These are phyloP conservation scores for Drosophila affinis DNA, from an alignment of 2,888 invertebrate genomes.

Conservation along the genomic window DNA sequence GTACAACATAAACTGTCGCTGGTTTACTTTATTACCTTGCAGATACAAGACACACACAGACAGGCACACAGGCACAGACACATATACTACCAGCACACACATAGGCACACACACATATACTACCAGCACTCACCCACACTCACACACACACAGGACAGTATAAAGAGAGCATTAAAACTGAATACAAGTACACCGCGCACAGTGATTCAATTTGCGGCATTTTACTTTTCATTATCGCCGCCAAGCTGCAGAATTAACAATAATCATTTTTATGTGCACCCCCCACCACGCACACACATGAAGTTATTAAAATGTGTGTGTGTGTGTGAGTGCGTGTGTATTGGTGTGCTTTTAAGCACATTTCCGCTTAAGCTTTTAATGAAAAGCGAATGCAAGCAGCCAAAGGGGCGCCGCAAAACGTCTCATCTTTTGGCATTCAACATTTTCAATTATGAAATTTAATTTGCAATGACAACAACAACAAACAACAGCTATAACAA, in stretches of 20 bases:
- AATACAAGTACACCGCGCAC: slow-evolving; percentile 38
- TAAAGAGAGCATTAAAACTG: slow-evolving; percentile 46
- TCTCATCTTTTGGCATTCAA: not conserved
- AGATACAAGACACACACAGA: not conserved
- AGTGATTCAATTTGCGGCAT: slow-evolving; percentile 65
- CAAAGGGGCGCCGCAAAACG: not conserved
- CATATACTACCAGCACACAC: slow-evolving; percentile 12
- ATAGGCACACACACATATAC: not conserved
- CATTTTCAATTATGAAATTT: slow-evolving; percentile 58
- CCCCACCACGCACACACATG: slow-evolving; percentile 17
- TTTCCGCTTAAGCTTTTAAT: slow-evolving; percentile 57
- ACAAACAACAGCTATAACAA: slow-evolving; percentile 12
- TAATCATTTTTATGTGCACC: slow-evolving; percentile 56
- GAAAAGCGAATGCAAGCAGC: slow-evolving; percentile 47
- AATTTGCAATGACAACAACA: slow-evolving; percentile 48
- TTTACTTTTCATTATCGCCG: slow-evolving; percentile 50
- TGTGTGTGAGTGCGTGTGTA: slow-evolving; percentile 6
- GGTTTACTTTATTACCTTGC: slow-evolving; percentile 34
- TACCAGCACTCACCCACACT: too few species aligned
- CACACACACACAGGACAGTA: not conserved
- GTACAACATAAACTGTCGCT: slow-evolving; percentile 33
- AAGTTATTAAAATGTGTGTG: slow-evolving; percentile 56
- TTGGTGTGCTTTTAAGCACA: slow-evolving; percentile 34
- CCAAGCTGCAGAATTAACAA: slow-evolving; percentile 61
- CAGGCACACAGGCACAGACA: not conserved